These are phyloP conservation scores for Drosophila repletoides DNA, from an alignment of 1,140 invertebrate species.

Conservation along the genomic window DNA sequence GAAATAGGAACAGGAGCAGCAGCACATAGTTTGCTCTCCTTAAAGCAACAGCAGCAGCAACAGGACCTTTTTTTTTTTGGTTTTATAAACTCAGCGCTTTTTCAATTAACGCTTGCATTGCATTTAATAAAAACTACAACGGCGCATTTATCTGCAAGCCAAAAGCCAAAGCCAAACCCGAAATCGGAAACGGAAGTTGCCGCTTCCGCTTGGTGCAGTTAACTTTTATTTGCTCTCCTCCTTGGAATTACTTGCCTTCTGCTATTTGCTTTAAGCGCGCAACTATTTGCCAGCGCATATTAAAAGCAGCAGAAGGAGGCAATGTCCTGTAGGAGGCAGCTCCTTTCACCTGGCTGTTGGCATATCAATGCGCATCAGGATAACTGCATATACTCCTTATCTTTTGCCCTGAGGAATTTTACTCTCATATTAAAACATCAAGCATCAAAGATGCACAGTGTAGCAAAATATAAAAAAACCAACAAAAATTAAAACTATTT, in stretches of 20 bases:
- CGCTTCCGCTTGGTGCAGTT: slow-evolving; percentile 35
- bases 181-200: slow-evolving; percentile 41
- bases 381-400: too few species aligned
- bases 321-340: too few species aligned
- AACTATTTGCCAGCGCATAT: too few species aligned
- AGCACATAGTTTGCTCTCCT: slow-evolving; percentile 11
- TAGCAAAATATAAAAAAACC: too few species aligned
- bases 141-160: slow-evolving; percentile 44
- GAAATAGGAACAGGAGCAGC: neutral
- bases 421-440: too few species aligned
- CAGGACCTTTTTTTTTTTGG: neutral
- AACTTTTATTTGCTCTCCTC: slow-evolving; percentile 43
- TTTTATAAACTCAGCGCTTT: slow-evolving; percentile 48
- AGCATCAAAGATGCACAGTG: too few species aligned
- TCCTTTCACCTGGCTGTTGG: too few species aligned
- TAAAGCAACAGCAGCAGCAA: slow-evolving; percentile 3
- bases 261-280: slow-evolving; percentile 39
- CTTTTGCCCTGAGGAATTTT: too few species aligned
- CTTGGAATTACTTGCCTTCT: slow-evolving; percentile 6
- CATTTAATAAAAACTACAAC: slow-evolving; percentile 59
- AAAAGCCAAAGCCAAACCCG: too few species aligned
- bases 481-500: too few species aligned
- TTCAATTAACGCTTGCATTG: slow-evolving; percentile 71
- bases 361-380: too few species aligned
- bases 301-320: too few species aligned